phyloP scores from a whole-genome alignment of 2,113 vertebrate genomes.

The Antechinus flavipes region DNA sequence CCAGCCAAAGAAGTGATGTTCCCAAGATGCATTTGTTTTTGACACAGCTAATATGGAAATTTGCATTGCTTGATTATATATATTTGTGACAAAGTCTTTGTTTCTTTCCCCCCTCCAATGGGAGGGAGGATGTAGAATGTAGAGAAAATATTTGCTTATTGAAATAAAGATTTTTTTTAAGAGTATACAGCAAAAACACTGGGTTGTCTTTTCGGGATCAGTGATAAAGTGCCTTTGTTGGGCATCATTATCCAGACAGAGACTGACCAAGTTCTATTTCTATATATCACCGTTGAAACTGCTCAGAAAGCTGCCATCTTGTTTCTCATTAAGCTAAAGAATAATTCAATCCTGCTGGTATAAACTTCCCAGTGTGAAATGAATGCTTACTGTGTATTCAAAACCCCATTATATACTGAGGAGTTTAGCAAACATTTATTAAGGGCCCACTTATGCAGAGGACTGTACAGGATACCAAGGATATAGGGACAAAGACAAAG shows the following conservation, averaged over 20 bases:
- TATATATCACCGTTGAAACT: background rate
- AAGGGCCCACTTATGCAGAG: background rate
- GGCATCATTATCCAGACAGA: background rate
- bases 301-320: background rate
- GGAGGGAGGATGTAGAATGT: background rate
- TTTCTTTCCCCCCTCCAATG: background rate
- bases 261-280: background rate
- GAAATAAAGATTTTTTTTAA: background rate
- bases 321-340: background rate
- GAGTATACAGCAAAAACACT: background rate
- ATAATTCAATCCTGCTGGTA: background rate
- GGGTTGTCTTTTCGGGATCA: background rate
- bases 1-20: background rate
- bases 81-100: background rate
- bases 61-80: background rate
- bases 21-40: background rate
- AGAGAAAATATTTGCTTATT: background rate
- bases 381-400: background rate
- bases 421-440: background rate
- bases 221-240: background rate
- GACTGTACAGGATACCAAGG: background rate
- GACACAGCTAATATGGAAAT: background rate
- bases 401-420: background rate
- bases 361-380: background rate
- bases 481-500: background rate